Evolutionary conservation across 1,140 invertebrate species (phyloP).

Genomic region (Drosophila rufa): DNA sequence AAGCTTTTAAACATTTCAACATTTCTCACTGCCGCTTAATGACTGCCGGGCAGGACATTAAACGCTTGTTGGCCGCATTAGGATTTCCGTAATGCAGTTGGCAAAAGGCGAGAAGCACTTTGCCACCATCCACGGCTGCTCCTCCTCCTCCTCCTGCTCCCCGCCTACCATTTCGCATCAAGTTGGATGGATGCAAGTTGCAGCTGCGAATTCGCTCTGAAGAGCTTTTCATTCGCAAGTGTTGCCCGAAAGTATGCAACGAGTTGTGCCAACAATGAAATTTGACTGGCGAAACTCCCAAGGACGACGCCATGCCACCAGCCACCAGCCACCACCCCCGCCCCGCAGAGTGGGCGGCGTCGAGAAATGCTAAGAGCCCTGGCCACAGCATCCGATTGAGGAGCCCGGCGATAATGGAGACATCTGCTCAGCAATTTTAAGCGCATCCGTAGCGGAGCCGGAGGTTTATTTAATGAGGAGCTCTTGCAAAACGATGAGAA

Average conservation of each 20-base stretch:
- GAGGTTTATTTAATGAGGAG: slow-evolving; percentile 31
- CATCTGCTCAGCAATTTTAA: slow-evolving; percentile 42
- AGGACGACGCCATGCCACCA: slow-evolving; percentile 11
- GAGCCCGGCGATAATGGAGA: slow-evolving; percentile 40
- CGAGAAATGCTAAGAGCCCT: slow-evolving; percentile 36
- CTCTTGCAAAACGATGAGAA: slow-evolving; percentile 12
- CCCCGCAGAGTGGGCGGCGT: slow-evolving; percentile 20
- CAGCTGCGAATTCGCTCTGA: slow-evolving; percentile 50
- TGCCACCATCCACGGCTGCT: slow-evolving; percentile 1
- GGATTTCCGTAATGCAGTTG: slow-evolving; percentile 72
- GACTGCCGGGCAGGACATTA: slow-evolving; percentile 78
- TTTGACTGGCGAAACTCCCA: slow-evolving; percentile 52
- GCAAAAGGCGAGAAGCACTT: slow-evolving; percentile 43
- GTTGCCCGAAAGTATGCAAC: slow-evolving; percentile 62
- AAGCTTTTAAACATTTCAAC: slow-evolving; percentile 60
- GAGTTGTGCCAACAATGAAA: slow-evolving; percentile 58
- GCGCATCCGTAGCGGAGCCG: slow-evolving; percentile 8
- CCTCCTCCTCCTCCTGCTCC: background rate
- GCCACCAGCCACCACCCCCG: background rate
- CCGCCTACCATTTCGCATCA: slow-evolving; percentile 18
- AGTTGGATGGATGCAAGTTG: slow-evolving; percentile 32
- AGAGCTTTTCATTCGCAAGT: slow-evolving; percentile 59
- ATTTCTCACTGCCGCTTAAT: slow-evolving; percentile 61
- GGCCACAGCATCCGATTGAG: slow-evolving; percentile 49
- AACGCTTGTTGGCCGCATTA: slow-evolving; percentile 80